Conservation (phyloP, 2,113 vertebrate species). For the Vimba vimba region DNA sequence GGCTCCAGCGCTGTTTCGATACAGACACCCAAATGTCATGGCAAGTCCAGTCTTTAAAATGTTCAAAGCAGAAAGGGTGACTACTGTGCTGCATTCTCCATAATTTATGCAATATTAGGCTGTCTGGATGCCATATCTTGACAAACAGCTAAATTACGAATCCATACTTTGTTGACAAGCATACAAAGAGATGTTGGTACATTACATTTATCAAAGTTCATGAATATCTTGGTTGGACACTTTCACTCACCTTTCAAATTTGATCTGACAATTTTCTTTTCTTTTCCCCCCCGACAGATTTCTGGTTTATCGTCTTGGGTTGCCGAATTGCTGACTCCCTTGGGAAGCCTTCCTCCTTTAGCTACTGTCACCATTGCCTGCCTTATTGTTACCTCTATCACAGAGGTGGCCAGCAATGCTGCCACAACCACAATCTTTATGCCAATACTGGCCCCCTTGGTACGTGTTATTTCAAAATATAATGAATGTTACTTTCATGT, state of each 20-base stretch:
- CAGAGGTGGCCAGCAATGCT: slow-evolving; percentile 92
- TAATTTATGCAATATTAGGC: background rate
- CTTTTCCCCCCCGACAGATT: slow-evolving; percentile 34
- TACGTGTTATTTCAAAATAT: slow-evolving; percentile 67
- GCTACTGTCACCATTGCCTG: slow-evolving; percentile 81
- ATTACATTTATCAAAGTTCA: background rate
- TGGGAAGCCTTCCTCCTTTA: slow-evolving; percentile 84
- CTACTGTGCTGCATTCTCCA: slow-evolving; percentile 3
- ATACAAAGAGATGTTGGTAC: slow-evolving; percentile 1
- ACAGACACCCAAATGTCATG: slow-evolving; percentile 43
- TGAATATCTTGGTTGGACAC: slow-evolving; percentile 1
- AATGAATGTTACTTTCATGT: background rate
- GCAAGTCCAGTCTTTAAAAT: slow-evolving; percentile 39
- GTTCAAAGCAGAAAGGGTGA: slow-evolving; percentile 37
- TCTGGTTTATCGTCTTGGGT: slow-evolving; percentile 75
- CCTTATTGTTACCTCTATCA: slow-evolving; percentile 88
- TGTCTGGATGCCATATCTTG: background rate
- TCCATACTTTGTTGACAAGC: background rate
- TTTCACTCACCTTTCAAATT: background rate
- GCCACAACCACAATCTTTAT: slow-evolving; percentile 91
- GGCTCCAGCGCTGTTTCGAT: slow-evolving; percentile 32
- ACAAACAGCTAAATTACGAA: slow-evolving; percentile 37
- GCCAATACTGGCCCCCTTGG: slow-evolving; percentile 89
- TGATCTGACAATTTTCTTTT: background rate
- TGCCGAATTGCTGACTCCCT: slow-evolving; percentile 83